Evolutionary conservation across 1,140 invertebrate species (phyloP), one percentile per base, ranked within the genome.

Genomic region (Bathynomus jamesi): DNA sequence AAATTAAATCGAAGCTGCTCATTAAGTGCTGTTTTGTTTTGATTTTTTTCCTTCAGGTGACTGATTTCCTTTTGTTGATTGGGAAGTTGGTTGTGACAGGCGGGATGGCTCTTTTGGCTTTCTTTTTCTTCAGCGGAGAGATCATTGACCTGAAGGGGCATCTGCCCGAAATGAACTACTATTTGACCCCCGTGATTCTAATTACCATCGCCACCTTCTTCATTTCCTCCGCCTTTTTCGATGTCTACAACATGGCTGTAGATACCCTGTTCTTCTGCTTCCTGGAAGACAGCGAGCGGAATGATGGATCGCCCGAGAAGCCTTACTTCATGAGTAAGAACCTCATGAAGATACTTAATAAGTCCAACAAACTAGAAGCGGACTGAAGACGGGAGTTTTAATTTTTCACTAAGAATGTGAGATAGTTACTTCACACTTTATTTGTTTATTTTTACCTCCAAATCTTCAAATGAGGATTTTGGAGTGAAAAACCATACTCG

Each of bases 251-350:
- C 0, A 95, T 96, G 88, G 95, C 94, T 10, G 92, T 98, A 2
- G 94, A 98, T 80, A 98, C 96, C 0, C 81, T 98, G 29, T 98
- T 98, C 82, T 84, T 98, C 1, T 98, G 95, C 81, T 98, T 98
- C 85, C 85, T 93, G 92, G 87, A 92, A 86, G 96, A 99, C 80
- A 89, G 89, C 77, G 95, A 99, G 83, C 85, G 90, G 64, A 96
- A 99, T 83, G 95, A 99, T 83, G 96, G 96, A 10, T 90, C 92
- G 0, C 78, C 85, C 0, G 89, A 92, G 67, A 95, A 91, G 80
- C 96, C 95, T 0, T 99, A 95, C 82, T 97, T 87, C 80, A 98
- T 98, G 96, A 94, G 91, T 21, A 91, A 90, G 81, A 86, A 89
- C 77, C 84, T 98, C 10, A 93, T 90, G 87, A 88, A 87, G 81